phyloP scores from a whole-genome alignment of 2,888 invertebrate species.

The Himalopsyche anomala region DNA sequence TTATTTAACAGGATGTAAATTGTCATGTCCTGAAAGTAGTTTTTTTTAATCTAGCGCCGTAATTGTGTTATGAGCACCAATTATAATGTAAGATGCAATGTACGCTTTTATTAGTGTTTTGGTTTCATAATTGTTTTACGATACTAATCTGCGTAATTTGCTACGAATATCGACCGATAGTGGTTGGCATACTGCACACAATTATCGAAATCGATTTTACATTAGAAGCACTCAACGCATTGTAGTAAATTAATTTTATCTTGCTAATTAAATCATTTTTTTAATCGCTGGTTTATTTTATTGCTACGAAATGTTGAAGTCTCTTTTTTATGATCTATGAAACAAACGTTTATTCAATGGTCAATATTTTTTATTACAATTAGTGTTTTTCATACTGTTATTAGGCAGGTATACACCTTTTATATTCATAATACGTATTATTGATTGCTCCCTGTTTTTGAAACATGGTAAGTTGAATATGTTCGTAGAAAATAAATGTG shows the following conservation, averaged over 20 bases:
- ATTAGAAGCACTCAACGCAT: neutral
- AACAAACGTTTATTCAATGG: too few species aligned
- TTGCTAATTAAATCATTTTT: neutral
- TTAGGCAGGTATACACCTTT: too few species aligned
- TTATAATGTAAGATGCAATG: constrained; percentile 12
- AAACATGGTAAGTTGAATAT: too few species aligned
- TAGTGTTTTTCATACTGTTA: too few species aligned
- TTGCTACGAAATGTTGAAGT: too few species aligned
- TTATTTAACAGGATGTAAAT: constrained; percentile 6
- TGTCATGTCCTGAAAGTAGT: constrained; percentile 29
- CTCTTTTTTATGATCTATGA: too few species aligned
- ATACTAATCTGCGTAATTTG: neutral
- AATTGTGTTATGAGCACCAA: neutral
- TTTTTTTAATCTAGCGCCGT: neutral
- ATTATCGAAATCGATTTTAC: neutral
- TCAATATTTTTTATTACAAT: too few species aligned
- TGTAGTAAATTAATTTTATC: neutral
- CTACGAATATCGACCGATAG: neutral
- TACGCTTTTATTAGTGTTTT: neutral
- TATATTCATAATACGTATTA: too few species aligned
- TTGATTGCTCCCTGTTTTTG: too few species aligned
- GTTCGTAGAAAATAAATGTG: too few species aligned
- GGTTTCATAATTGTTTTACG: neutral
- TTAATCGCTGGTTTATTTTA: neutral
- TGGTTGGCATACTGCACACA: constrained; percentile 44